A percentile compares a stretch with the other conserved stretches of the same genome.
Evolutionary conservation across 2,113 vertebrate species (phyloP).

Genomic region (Neopipo cinnamomea): DNA sequence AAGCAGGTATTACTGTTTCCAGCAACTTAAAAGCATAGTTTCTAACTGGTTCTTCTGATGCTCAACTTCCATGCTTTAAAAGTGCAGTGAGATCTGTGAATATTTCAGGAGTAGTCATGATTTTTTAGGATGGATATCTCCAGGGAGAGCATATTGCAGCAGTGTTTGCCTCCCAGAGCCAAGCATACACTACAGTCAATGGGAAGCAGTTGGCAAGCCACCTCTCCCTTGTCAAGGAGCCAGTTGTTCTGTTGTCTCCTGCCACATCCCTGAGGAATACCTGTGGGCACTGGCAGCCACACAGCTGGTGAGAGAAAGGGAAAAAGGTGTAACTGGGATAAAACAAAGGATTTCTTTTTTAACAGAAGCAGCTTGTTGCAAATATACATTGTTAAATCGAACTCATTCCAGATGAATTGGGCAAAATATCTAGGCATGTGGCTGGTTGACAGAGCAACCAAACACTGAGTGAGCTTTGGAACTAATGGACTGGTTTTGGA

Average conservation of each 20-base stretch:
- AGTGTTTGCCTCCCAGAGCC: conserved; percentile 45
- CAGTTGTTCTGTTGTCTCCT: conserved; percentile 52
- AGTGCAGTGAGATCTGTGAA: background rate
- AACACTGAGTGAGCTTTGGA: conserved; percentile 56
- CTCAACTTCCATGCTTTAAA: background rate
- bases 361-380: conserved; percentile 41
- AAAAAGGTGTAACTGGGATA: conserved; percentile 4
- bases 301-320: background rate
- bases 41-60: background rate
- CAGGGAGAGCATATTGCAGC: conserved; percentile 38
- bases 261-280: conserved; percentile 62
- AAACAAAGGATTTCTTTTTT: background rate
- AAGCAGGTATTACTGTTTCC: background rate
- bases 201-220: conserved; percentile 62
- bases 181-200: conserved; percentile 52
- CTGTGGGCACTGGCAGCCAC: conserved; percentile 60
- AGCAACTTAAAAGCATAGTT: background rate
- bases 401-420: conserved; percentile 72
- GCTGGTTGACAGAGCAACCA: conserved; percentile 50
- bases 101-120: conserved; percentile 29
- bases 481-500: conserved; percentile 64
- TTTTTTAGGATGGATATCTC: conserved; percentile 23
- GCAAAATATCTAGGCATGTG: conserved; percentile 71
- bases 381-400: conserved; percentile 31
- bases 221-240: conserved; percentile 64